Conservation (phyloP, 2,797 vertebrate genomes). For the Jordanella pulchra region DNA sequence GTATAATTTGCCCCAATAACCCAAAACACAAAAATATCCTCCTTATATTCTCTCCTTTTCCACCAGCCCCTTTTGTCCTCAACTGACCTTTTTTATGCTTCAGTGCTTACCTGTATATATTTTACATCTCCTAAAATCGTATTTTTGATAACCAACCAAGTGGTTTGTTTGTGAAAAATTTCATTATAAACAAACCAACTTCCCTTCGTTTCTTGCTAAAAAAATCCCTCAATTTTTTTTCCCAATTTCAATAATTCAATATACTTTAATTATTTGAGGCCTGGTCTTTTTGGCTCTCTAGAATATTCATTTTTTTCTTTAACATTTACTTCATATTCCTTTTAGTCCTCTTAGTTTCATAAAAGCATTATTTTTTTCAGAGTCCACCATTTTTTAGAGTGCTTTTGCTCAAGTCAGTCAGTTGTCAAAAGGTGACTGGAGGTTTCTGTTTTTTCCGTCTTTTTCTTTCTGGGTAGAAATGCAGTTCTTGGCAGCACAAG, state of each 20-base stretch:
- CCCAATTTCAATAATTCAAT: background rate
- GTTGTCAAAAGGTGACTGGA: slow-evolving; percentile 35
- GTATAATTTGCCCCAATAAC: slow-evolving; percentile 36
- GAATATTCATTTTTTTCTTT: slow-evolving; percentile 21
- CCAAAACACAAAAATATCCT: slow-evolving; percentile 32
- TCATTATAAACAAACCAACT: slow-evolving; percentile 32
- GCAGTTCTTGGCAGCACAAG: slow-evolving; percentile 63
- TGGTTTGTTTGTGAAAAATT: slow-evolving; percentile 1
- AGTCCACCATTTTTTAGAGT: slow-evolving; percentile 18
- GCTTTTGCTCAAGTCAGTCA: slow-evolving; percentile 26
- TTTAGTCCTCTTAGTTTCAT: slow-evolving; percentile 1
- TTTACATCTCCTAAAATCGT: slow-evolving; percentile 30
- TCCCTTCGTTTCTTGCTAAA: slow-evolving; percentile 25
- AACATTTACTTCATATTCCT: slow-evolving; percentile 10
- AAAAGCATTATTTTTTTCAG: slow-evolving; percentile 9
- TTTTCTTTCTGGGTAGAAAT: slow-evolving; percentile 35
- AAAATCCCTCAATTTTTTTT: slow-evolving; percentile 18
- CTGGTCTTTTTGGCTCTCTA: slow-evolving; percentile 17
- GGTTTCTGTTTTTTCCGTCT: slow-evolving; percentile 12
- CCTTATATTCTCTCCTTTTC: slow-evolving; percentile 32
- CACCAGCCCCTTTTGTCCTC: slow-evolving; percentile 39
- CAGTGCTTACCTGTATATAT: slow-evolving; percentile 25
- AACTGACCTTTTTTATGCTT: slow-evolving; percentile 34
- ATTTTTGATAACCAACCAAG: slow-evolving; percentile 28
- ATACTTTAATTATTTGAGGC: slow-evolving; percentile 5